phyloP scores from a whole-genome alignment of 1,140 invertebrate genomes.

The Myzus persicae region DNA sequence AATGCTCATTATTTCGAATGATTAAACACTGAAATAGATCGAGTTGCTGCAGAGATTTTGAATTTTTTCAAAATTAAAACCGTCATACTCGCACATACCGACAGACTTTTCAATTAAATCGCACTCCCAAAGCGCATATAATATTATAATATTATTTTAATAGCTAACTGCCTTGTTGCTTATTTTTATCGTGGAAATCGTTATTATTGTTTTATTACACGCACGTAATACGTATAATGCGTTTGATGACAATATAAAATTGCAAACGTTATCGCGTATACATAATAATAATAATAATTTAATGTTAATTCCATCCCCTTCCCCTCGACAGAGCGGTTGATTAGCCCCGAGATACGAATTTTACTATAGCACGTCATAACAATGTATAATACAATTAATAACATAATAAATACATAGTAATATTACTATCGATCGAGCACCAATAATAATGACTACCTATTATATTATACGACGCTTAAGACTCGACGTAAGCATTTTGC shows the following conservation, averaged over 20 bases:
- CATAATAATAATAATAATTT: background rate
- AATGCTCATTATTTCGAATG: no score
- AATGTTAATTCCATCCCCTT: background rate
- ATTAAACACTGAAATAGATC: no score
- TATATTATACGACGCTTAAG: background rate
- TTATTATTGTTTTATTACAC: slow-evolving; percentile 19
- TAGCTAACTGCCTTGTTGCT: background rate
- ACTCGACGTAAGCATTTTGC: background rate
- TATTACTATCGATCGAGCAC: background rate
- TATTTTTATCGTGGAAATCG: background rate
- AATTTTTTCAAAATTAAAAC: background rate
- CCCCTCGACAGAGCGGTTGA: background rate
- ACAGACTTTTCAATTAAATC: background rate
- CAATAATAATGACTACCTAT: background rate
- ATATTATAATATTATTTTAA: background rate
- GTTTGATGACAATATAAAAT: slow-evolving; percentile 1
- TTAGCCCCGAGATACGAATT: background rate
- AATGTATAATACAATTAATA: slow-evolving; percentile 6
- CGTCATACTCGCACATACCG: no score
- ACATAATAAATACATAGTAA: no score
- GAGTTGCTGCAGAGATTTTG: background rate
- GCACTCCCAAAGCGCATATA: background rate
- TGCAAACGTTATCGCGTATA: background rate
- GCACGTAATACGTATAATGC: slow-evolving; percentile 4
- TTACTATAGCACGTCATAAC: background rate